Evolutionary conservation across 2,113 vertebrate genomes (phyloP).

Genomic region (Tauraco erythrolophus): DNA sequence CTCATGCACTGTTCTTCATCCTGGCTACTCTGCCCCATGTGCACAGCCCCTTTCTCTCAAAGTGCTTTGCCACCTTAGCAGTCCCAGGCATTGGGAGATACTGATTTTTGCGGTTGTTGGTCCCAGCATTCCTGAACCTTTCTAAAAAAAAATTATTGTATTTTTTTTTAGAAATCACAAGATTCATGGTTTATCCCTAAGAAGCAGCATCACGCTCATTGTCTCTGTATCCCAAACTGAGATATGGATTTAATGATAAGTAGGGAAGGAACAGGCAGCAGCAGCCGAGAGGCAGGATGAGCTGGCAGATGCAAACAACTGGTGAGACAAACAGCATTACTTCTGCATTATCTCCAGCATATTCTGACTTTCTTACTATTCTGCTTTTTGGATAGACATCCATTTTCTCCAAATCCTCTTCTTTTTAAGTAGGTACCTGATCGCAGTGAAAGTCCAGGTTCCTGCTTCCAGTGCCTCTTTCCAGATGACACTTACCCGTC

Average conservation of each 20-base stretch:
- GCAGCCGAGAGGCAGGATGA: background rate
- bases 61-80: background rate
- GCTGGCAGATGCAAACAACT: background rate
- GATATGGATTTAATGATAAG: background rate
- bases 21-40: rapidly evolving
- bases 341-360: background rate
- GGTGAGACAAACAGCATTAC: background rate
- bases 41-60: background rate
- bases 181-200: background rate
- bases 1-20: background rate
- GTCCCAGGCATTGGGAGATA: background rate
- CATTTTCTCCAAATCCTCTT: background rate
- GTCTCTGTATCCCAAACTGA: background rate
- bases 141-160: too few relatives aligned
- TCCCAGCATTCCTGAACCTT: background rate
- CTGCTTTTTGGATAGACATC: background rate
- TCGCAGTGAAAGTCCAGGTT: background rate
- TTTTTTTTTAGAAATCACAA: too few relatives aligned
- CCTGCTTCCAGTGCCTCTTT: background rate
- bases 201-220: rapidly evolving
- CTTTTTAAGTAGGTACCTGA: background rate
- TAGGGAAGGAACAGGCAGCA: background rate
- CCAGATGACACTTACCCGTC: background rate
- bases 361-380: background rate
- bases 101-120: background rate